A percentile compares a stretch with the other conserved stretches of the same genome.
phyloP scores from a whole-genome alignment of 2,888 invertebrate genomes.

The Spatulosminthurus flaviceps region DNA sequence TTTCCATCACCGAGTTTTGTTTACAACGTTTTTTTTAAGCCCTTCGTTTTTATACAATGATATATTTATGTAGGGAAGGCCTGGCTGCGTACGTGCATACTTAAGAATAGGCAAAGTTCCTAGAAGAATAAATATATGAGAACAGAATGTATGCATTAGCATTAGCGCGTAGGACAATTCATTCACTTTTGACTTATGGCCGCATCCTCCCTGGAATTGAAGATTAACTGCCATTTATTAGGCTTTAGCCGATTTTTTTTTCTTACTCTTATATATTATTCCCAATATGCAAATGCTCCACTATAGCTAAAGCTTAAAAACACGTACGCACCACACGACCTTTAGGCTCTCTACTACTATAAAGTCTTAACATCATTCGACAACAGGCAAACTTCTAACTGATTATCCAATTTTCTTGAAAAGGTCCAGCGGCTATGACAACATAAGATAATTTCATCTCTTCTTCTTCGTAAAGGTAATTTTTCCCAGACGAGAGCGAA shows the following conservation, averaged over 20 bases:
- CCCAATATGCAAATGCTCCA: too few relatives aligned
- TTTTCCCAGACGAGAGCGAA: neutral
- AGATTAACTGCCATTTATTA: neutral
- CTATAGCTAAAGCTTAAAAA: too few relatives aligned
- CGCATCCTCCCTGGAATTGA: slow-evolving; percentile 37
- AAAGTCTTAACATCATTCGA: too few relatives aligned
- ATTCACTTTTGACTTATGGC: slow-evolving; percentile 29
- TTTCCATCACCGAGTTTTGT: too few relatives aligned
- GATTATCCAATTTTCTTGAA: slow-evolving; percentile 4
- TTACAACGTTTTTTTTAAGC: too few relatives aligned
- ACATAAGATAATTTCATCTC: neutral
- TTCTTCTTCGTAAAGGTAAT: neutral
- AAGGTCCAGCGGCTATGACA: neutral
- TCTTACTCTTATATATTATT: too few relatives aligned
- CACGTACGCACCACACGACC: too few relatives aligned
- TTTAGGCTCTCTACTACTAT: too few relatives aligned
- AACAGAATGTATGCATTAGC: slow-evolving; percentile 16
- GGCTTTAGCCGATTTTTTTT: neutral
- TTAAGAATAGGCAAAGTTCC: neutral
- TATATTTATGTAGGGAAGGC: too few relatives aligned
- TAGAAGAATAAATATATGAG: neutral
- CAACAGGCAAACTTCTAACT: too few relatives aligned
- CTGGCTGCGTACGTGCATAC: neutral
- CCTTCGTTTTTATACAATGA: too few relatives aligned
- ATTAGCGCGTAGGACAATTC: neutral